Conservation (phyloP, 92 coral and sea anemone species). For the Actinernus sp. region DNA sequence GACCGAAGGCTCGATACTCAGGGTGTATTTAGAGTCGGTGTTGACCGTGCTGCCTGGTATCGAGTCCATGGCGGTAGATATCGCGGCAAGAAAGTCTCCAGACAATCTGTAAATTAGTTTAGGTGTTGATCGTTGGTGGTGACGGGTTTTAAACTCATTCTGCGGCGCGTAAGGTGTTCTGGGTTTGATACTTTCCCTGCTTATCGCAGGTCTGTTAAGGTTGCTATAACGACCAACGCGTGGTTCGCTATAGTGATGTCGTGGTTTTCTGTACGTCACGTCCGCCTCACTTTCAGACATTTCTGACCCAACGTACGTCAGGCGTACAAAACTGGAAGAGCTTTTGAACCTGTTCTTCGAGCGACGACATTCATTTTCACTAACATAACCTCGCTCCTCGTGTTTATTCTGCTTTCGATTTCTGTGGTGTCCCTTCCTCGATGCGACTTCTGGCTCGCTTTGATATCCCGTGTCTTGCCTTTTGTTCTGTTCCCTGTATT, state of each 20-base stretch:
- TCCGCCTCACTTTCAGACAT: constrained; percentile 71
- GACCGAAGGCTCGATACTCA: background rate
- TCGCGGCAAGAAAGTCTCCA: constrained; percentile 71
- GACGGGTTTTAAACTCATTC: constrained; percentile 71
- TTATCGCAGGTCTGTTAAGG: constrained; percentile 65
- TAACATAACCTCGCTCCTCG: constrained; percentile 39
- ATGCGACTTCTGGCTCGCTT: constrained; percentile 34
- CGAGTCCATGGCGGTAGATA: constrained; percentile 29
- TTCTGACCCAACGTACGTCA: constrained; percentile 92
- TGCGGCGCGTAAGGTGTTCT: constrained; percentile 95
- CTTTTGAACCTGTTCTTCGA: constrained; percentile 16
- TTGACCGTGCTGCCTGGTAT: constrained; percentile 25
- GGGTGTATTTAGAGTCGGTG: constrained; percentile 24
- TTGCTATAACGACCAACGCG: constrained; percentile 43
- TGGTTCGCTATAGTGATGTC: constrained; percentile 42
- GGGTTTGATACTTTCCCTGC: constrained; percentile 62
- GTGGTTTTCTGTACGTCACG: constrained; percentile 12
- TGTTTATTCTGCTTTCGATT: constrained; percentile 18
- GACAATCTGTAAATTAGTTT: constrained; percentile 81
- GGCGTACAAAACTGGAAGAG: constrained; percentile 61
- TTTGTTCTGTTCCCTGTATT: background rate
- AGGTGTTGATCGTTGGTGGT: constrained; percentile 67
- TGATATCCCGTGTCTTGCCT: constrained; percentile 47
- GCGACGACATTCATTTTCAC: constrained; percentile 25
- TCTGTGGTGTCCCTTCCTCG: background rate